phyloP scores from a whole-genome alignment of 2,113 vertebrate genomes.

The Amphiprion percula region DNA sequence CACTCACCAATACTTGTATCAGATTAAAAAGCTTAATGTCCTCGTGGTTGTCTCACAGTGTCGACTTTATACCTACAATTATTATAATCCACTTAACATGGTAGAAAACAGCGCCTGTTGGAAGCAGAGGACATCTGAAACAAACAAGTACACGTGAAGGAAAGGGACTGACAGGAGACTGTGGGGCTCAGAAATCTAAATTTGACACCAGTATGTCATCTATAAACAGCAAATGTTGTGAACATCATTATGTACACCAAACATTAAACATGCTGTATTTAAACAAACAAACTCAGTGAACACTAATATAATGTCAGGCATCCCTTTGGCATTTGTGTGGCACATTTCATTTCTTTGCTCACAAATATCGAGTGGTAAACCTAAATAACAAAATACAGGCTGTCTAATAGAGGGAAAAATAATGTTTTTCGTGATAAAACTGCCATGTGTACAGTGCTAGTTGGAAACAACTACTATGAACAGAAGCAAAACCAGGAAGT shows the following conservation, averaged over 20 bases:
- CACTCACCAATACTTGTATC: background rate
- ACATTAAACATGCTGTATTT: slow-evolving; percentile 50
- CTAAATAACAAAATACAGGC: background rate
- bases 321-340: slow-evolving; percentile 33
- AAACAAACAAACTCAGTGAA: slow-evolving; percentile 47
- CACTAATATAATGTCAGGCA: slow-evolving; percentile 32
- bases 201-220: slow-evolving; percentile 25
- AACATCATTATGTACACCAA: slow-evolving; percentile 21
- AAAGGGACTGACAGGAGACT: background rate
- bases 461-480: too few species aligned
- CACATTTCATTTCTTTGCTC: slow-evolving; percentile 30
- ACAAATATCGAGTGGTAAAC: slow-evolving; percentile 26
- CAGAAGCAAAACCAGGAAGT: too few species aligned
- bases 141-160: background rate
- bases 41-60: slow-evolving; percentile 4
- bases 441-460: too few species aligned
- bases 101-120: background rate
- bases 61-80: background rate
- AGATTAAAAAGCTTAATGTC: background rate
- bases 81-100: slow-evolving; percentile 13
- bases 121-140: background rate
- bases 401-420: background rate
- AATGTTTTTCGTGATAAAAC: too few species aligned
- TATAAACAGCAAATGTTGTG: slow-evolving; percentile 15
- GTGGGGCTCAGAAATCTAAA: background rate